Conservation (phyloP, 2,113 vertebrate genomes). For the Plotosus lineatus region DNA sequence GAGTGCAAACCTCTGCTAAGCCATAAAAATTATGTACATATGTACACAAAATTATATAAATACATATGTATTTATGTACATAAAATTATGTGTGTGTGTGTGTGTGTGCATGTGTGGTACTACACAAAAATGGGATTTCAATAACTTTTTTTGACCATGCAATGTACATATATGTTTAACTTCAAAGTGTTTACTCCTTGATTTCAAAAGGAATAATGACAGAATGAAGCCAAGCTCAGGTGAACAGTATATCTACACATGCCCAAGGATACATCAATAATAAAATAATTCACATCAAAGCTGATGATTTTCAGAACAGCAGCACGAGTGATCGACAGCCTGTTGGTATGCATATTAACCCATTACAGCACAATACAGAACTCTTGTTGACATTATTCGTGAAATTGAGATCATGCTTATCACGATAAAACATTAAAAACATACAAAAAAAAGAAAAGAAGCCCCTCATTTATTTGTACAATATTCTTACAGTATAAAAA, state of each 20-base stretch:
- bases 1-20: background rate
- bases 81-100: too few species aligned
- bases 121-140: too few species aligned
- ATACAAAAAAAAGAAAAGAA: constrained; percentile 26
- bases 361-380: background rate
- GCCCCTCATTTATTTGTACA: constrained; percentile 70
- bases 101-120: too few species aligned
- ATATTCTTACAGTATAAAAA: constrained; percentile 64
- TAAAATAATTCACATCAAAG: background rate
- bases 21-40: too few species aligned
- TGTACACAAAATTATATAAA: too few species aligned
- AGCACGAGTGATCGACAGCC: background rate
- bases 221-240: background rate
- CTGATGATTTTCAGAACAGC: background rate
- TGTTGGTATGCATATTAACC: background rate
- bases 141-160: too few species aligned
- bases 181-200: background rate
- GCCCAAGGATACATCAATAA: background rate
- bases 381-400: background rate
- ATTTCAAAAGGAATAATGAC: background rate
- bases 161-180: background rate
- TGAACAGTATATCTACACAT: background rate
- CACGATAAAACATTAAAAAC: background rate
- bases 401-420: background rate
- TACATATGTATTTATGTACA: too few species aligned